Evolutionary conservation across 1,140 invertebrate species (phyloP).

Genomic region (Drosophila truncata): DNA sequence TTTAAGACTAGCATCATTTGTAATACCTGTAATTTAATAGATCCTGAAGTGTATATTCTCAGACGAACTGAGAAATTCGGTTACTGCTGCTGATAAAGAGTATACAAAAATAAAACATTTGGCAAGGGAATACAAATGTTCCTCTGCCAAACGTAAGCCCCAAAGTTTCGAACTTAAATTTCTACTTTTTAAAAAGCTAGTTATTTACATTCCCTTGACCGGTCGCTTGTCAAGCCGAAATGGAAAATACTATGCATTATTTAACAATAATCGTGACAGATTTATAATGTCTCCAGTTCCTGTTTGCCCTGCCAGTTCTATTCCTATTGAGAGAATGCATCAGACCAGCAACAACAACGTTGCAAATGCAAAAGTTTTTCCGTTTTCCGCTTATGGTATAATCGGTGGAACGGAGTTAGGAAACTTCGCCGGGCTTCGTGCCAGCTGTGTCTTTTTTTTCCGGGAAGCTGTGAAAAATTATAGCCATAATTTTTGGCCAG

Average conservation of each 20-base stretch:
- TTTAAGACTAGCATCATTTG: neutral
- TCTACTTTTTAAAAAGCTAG: neutral
- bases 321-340: slow-evolving; percentile 39
- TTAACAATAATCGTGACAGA: slow-evolving; percentile 61
- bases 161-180: slow-evolving; percentile 21
- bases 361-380: slow-evolving; percentile 42
- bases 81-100: neutral
- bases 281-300: slow-evolving; percentile 60
- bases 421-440: slow-evolving; percentile 12
- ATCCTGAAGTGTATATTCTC: too few species aligned
- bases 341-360: slow-evolving; percentile 34
- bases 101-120: neutral
- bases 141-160: neutral
- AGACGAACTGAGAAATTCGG: neutral
- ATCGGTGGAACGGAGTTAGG: slow-evolving; percentile 46
- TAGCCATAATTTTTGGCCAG: slow-evolving; percentile 78
- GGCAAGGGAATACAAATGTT: neutral
- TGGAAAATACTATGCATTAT: slow-evolving; percentile 55
- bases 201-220: slow-evolving; percentile 22
- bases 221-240: slow-evolving; percentile 9
- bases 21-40: too few species aligned
- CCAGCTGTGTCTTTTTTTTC: slow-evolving; percentile 2
- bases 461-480: slow-evolving; percentile 71
- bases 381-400: slow-evolving; percentile 53
- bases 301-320: slow-evolving; percentile 19